Evolutionary conservation across 2,113 vertebrate species (phyloP).

Genomic region (Melanerpes formicivorus): DNA sequence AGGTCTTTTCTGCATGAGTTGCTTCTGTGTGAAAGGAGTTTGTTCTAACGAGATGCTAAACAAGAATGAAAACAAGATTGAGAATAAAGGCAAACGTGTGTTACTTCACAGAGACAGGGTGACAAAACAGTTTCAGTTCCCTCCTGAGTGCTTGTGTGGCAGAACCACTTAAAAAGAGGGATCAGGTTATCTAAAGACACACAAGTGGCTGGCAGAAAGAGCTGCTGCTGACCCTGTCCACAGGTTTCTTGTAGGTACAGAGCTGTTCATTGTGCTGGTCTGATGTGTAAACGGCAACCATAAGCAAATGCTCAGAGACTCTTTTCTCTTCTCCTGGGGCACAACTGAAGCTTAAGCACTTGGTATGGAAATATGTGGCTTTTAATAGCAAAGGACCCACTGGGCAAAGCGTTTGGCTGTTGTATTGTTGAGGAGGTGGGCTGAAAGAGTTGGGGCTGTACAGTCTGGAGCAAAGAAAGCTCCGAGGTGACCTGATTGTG

Average conservation of each 20-base stretch:
- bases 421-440: neutral
- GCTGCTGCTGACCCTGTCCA: neutral
- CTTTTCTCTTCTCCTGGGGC: neutral
- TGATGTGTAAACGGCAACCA: neutral
- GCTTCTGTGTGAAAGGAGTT: neutral
- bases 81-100: neutral
- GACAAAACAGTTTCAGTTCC: conserved; percentile 18
- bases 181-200: neutral
- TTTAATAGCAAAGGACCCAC: neutral
- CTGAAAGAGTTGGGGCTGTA: too few species aligned
- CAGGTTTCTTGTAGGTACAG: neutral
- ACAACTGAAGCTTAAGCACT: neutral
- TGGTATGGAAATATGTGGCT: neutral
- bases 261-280: neutral
- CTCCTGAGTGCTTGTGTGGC: neutral
- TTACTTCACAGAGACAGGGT: neutral
- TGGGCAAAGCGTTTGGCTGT: neutral
- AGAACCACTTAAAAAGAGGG: conserved; percentile 3
- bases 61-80: neutral
- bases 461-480: too few species aligned
- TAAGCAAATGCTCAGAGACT: neutral
- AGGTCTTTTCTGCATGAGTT: neutral
- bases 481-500: too few species aligned
- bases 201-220: neutral
- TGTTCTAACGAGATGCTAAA: conserved; percentile 2